These are phyloP conservation scores for Bradysia coprophila DNA, from an alignment of 1,140 invertebrate genomes.

Conservation along the genomic window DNA sequence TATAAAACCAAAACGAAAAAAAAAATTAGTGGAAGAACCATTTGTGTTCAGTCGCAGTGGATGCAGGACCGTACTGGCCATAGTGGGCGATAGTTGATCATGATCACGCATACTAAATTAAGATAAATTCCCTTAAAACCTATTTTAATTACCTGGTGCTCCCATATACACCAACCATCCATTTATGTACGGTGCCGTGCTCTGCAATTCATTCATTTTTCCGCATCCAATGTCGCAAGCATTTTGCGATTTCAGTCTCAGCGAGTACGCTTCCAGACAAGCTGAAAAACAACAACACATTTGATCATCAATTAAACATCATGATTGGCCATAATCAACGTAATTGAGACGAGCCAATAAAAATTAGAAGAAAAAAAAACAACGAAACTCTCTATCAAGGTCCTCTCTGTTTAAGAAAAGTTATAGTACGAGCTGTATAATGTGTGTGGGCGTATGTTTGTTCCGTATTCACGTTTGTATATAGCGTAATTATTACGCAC, in stretches of 20 bases:
- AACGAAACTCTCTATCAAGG: too few relatives aligned
- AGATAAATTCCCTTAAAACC: too few relatives aligned
- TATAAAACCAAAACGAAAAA: too few relatives aligned
- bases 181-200: not conserved
- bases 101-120: too few relatives aligned
- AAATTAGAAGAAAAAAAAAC: too few relatives aligned
- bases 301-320: too few relatives aligned
- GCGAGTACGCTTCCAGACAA: not conserved
- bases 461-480: too few relatives aligned
- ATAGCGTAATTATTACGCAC: too few relatives aligned
- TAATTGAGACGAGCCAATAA: not conserved
- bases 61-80: too few relatives aligned
- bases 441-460: not conserved
- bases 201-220: not conserved
- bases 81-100: too few relatives aligned
- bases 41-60: too few relatives aligned
- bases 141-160: not conserved
- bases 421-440: not conserved
- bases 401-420: not conserved
- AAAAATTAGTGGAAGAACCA: too few relatives aligned
- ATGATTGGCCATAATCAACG: not conserved
- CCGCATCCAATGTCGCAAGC: not conserved
- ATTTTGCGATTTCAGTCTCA: not conserved
- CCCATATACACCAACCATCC: conserved; percentile 2
- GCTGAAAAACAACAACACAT: not conserved